Conservation (phyloP, 1,140 invertebrate genomes). For the Ceratina australensis region DNA sequence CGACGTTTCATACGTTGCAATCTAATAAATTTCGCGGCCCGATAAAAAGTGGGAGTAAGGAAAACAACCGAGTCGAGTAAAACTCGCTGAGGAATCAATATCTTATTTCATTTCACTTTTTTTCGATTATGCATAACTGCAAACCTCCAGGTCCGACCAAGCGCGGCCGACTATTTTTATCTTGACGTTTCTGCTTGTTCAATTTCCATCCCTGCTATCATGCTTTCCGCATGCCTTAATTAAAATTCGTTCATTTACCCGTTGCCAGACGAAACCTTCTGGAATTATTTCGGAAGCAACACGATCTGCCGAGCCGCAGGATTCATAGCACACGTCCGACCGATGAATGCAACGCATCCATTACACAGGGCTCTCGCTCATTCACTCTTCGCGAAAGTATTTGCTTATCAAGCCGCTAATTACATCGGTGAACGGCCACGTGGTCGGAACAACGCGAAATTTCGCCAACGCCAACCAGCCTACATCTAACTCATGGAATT, state of each 20-base stretch:
- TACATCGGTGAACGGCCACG: not conserved
- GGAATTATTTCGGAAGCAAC: not conserved
- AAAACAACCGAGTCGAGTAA: not conserved
- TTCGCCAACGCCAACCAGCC: not conserved
- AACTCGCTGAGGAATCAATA: slow-evolving; percentile 28
- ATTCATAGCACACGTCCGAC: not conserved
- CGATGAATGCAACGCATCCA: not conserved
- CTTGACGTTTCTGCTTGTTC: slow-evolving; percentile 28
- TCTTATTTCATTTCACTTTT: slow-evolving; percentile 29
- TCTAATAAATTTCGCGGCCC: slow-evolving; percentile 5
- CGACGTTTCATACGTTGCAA: too few relatives aligned
- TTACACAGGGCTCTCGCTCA: not conserved
- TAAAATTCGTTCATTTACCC: slow-evolving; percentile 30
- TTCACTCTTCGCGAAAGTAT: not conserved
- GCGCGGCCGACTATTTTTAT: slow-evolving; percentile 14
- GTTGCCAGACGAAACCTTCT: not conserved
- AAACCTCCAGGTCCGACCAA: not conserved
- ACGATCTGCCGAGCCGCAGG: not conserved
- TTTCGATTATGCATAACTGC: not conserved
- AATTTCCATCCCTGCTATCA: slow-evolving; percentile 14
- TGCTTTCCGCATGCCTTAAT: slow-evolving; percentile 37
- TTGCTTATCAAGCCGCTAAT: slow-evolving; percentile 21
- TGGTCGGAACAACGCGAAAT: not conserved
- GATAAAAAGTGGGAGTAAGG: slow-evolving; percentile 9
- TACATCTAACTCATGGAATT: not conserved